Evolutionary conservation across 2,113 vertebrate genomes (phyloP).

Genomic region (Mugil cephalus): DNA sequence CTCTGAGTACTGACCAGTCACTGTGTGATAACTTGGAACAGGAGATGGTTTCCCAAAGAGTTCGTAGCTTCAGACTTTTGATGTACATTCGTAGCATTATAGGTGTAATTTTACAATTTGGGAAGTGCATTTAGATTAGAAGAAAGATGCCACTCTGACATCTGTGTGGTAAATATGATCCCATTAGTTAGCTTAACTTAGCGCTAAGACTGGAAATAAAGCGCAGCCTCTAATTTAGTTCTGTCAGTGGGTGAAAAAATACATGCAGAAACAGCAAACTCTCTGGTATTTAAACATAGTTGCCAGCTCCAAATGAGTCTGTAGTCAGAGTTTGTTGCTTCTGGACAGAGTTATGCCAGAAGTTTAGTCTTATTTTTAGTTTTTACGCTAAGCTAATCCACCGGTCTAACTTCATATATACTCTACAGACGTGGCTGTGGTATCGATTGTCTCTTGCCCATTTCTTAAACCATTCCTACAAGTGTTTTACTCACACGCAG

Average conservation of each 20-base stretch:
- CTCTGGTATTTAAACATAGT: not conserved
- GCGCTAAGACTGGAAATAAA: constrained; percentile 11
- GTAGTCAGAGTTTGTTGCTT: constrained; percentile 2
- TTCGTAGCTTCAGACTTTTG: constrained; percentile 26
- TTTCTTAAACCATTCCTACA: not conserved
- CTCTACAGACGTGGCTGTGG: not conserved
- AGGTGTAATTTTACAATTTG: constrained; percentile 7
- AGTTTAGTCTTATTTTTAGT: constrained; percentile 16
- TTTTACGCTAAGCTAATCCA: constrained; percentile 10
- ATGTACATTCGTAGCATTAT: constrained; percentile 8
- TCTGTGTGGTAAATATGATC: constrained; percentile 6
- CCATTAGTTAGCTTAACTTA: not conserved
- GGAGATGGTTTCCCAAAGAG: constrained; percentile 43
- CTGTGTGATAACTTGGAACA: constrained; percentile 58
- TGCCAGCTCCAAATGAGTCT: not conserved
- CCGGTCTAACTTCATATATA: not conserved
- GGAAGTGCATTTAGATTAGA: not conserved
- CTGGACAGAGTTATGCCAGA: not conserved
- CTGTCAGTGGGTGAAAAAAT: constrained; percentile 1
- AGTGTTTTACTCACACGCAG: not conserved
- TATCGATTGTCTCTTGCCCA: constrained; percentile 3
- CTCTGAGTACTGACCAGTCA: constrained; percentile 63
- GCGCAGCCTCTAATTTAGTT: not conserved
- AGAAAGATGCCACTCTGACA: not conserved
- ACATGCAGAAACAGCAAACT: not conserved